Evolutionary conservation across 2,888 invertebrate species (phyloP).

Genomic region (Drosophila macrospina): DNA sequence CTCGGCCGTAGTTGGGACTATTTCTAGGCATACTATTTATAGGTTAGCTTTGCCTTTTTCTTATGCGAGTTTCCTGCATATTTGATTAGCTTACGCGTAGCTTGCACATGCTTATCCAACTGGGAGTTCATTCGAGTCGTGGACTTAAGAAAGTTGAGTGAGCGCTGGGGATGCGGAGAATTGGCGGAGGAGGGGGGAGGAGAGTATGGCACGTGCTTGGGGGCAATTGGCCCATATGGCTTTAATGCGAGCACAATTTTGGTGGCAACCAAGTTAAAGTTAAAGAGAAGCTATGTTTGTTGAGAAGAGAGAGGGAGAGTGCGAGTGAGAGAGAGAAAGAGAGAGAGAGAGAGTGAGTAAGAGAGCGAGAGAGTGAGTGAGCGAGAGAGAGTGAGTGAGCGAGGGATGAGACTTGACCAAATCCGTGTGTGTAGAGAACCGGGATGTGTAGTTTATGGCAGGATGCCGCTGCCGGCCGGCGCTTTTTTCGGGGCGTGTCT

Average conservation of each 20-base stretch:
- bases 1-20: not conserved
- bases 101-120: slow-evolving; percentile 18
- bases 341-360: not conserved
- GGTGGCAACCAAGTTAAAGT: slow-evolving; percentile 4
- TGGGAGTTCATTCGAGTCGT: slow-evolving; percentile 12
- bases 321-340: not conserved
- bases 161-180: too few relatives aligned
- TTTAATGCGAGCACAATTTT: slow-evolving; percentile 17
- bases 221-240: slow-evolving; percentile 24
- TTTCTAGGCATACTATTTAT: slow-evolving; percentile 16
- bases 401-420: not conserved
- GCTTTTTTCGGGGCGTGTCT: slow-evolving; percentile 57
- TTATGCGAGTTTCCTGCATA: slow-evolving; percentile 18
- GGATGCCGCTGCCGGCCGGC: slow-evolving; percentile 31
- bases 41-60: not conserved
- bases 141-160: not conserved
- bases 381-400: not conserved
- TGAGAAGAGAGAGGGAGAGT: not conserved
- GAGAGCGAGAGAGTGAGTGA: not conserved
- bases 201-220: slow-evolving; percentile 14
- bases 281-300: not conserved
- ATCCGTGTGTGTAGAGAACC: not conserved
- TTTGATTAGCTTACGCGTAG: slow-evolving; percentile 24
- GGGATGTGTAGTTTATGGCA: not conserved
- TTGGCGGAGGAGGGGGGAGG: not conserved